Percentiles rank a stretch among this genome's conserved stretches.
Conservation (phyloP, 2,113 vertebrate genomes). For the Hippolais icterina region DNA sequence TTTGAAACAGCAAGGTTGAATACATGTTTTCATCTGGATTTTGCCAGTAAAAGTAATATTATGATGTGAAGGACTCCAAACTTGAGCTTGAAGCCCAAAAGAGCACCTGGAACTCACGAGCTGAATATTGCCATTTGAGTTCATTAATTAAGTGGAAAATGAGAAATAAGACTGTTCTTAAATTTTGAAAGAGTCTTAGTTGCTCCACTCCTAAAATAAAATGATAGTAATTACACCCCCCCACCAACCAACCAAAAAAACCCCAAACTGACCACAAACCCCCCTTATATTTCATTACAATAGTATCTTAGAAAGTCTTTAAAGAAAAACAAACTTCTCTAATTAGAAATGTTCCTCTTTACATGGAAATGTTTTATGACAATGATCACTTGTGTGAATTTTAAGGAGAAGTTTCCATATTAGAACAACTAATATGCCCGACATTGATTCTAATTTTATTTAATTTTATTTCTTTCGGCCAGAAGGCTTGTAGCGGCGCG, state of each 20-base stretch:
- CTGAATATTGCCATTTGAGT: neutral
- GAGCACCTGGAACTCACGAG: neutral
- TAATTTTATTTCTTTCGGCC: neutral
- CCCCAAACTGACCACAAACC: rapidly evolving
- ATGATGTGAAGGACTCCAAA: neutral
- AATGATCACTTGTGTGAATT: neutral
- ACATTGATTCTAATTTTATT: neutral
- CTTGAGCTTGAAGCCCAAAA: neutral
- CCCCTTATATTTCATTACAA: rapidly evolving
- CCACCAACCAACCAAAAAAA: neutral
- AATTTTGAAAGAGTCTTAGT: neutral
- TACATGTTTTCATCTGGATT: neutral
- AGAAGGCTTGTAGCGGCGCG: too few species aligned
- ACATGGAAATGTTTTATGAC: neutral
- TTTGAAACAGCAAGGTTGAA: neutral
- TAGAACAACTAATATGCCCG: neutral
- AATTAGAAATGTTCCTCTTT: neutral
- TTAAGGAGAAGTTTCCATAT: neutral
- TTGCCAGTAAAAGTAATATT: neutral
- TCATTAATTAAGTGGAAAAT: neutral
- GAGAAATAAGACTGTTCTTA: neutral
- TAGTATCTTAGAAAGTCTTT: neutral
- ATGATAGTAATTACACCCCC: neutral
- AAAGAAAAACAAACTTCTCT: neutral
- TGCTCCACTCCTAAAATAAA: neutral